Conservation (phyloP, 2,113 vertebrate species). For the Hypomesus transpacificus region DNA sequence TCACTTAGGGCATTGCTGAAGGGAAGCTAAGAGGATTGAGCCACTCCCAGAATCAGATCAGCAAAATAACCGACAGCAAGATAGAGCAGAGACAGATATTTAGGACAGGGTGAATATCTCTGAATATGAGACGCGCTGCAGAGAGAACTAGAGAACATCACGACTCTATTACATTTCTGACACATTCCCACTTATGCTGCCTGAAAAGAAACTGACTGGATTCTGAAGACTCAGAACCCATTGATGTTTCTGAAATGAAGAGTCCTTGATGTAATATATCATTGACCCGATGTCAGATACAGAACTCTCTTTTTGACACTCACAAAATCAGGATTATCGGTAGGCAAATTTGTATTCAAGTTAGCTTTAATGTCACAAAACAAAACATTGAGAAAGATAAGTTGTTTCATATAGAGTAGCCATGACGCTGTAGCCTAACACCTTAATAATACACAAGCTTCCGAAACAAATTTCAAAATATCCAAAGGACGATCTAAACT, state of each 20-base stretch:
- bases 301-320: not conserved
- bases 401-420: slow-evolving; percentile 29
- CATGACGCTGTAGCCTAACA: slow-evolving; percentile 45
- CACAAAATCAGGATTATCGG: slow-evolving; percentile 22
- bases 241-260: no score
- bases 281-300: no score
- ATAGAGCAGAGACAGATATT: slow-evolving; percentile 45
- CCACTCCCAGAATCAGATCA: slow-evolving; percentile 77
- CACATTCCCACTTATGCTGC: not conserved
- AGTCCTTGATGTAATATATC: not conserved
- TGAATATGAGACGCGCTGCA: slow-evolving; percentile 38
- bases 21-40: slow-evolving; percentile 80
- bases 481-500: slow-evolving; percentile 45
- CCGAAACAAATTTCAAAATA: slow-evolving; percentile 30
- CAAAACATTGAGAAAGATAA: slow-evolving; percentile 45
- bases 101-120: slow-evolving; percentile 28
- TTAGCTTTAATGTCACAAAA: slow-evolving; percentile 64
- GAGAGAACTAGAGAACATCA: slow-evolving; percentile 26
- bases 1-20: slow-evolving; percentile 78
- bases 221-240: no score
- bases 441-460: slow-evolving; percentile 48
- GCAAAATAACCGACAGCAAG: slow-evolving; percentile 71
- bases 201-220: no score
- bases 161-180: not conserved
- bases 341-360: slow-evolving; percentile 30